A percentile compares a stretch with the other conserved stretches of the same genome.
Conservation (phyloP, 92 coral and sea anemone genomes). For the Zoanthus sansibaricus region DNA sequence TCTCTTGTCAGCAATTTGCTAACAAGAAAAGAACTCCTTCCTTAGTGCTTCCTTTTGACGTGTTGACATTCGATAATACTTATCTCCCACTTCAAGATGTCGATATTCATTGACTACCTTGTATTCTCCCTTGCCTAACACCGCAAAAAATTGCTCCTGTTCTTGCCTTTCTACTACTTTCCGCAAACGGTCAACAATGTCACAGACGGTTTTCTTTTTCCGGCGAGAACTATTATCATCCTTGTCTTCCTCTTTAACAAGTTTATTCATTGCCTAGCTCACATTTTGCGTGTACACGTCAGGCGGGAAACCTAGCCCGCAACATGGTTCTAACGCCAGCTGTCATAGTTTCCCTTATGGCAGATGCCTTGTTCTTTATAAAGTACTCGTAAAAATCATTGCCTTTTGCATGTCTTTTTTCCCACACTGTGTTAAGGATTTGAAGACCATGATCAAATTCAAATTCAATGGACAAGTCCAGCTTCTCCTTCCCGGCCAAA, state of each 20-base stretch:
- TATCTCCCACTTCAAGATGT: not conserved
- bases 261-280: conserved; percentile 58
- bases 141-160: conserved; percentile 10
- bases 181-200: not conserved
- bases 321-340: conserved; percentile 30
- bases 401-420: conserved; percentile 49
- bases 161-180: conserved; percentile 5
- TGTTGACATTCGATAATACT: not conserved
- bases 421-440: conserved; percentile 42
- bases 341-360: conserved; percentile 49
- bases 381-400: conserved; percentile 33
- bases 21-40: not conserved
- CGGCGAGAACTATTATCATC: not conserved
- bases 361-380: conserved; percentile 33
- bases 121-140: conserved; percentile 31
- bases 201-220: conserved; percentile 2
- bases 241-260: conserved; percentile 42
- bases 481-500: conserved; percentile 45
- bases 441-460: conserved; percentile 46
- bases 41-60: not conserved
- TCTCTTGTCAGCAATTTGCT: not conserved
- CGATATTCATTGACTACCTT: not conserved
- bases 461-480: conserved; percentile 52
- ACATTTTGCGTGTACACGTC: conserved; percentile 64
- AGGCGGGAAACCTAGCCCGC: conserved; percentile 46